These are phyloP conservation scores for Hycleus phaleratus DNA, from an alignment of 1,140 invertebrate species.

Conservation along the genomic window DNA sequence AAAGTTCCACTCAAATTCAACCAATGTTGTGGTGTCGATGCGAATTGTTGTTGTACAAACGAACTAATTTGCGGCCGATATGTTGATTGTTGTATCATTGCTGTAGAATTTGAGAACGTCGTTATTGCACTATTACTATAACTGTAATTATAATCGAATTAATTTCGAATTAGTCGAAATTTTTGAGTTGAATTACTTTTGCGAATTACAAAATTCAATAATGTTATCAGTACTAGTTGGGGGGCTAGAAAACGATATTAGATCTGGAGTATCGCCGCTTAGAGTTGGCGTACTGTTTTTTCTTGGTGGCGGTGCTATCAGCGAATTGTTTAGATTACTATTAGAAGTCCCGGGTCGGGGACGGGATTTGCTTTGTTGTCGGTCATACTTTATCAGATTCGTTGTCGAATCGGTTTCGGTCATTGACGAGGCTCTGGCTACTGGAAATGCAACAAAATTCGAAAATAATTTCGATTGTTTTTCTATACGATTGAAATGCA, in stretches of 20 bases:
- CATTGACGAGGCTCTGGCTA: constrained; percentile 34
- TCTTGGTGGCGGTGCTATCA: constrained; percentile 49
- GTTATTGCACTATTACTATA: constrained; percentile 3
- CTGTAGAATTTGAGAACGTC: neutral
- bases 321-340: constrained; percentile 27
- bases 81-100: neutral
- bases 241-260: constrained; percentile 67
- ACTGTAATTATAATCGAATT: neutral
- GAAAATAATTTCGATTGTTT: neutral
- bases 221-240: constrained; percentile 37
- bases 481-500: constrained; percentile 1
- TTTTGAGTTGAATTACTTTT: constrained; percentile 18
- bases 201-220: constrained; percentile 30
- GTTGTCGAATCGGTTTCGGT: constrained; percentile 37
- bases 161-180: neutral
- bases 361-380: constrained; percentile 30
- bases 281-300: constrained; percentile 46
- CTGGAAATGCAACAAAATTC: constrained; percentile 17
- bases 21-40: no score
- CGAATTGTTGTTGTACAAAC: neutral
- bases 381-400: constrained; percentile 30
- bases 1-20: no score
- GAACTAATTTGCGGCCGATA: constrained; percentile 1
- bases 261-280: constrained; percentile 49
- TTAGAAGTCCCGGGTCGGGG: constrained; percentile 30